These are phyloP conservation scores for Etheostoma nigrum DNA, from an alignment of 2,797 vertebrate species.

Conservation along the genomic window DNA sequence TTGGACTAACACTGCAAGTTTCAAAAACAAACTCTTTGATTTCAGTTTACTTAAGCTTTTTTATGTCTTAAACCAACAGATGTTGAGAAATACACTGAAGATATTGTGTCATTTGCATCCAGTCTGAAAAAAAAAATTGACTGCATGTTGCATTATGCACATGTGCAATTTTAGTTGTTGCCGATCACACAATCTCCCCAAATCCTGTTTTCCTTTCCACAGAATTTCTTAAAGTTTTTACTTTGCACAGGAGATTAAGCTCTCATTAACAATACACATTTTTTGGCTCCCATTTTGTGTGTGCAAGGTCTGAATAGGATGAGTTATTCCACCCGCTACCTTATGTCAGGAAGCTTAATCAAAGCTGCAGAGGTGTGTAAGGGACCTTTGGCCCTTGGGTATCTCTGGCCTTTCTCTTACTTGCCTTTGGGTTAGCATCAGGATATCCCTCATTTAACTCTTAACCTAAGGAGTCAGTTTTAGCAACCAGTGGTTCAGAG, in stretches of 20 bases:
- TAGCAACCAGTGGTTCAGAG: not conserved
- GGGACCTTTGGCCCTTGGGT: slow-evolving; percentile 62
- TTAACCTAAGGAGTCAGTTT: slow-evolving; percentile 27
- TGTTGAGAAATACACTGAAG: not conserved
- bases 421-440: slow-evolving; percentile 44
- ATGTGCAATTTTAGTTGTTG: not conserved
- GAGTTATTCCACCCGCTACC: slow-evolving; percentile 33
- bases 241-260: not conserved
- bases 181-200: not conserved
- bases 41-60: slow-evolving; percentile 37
- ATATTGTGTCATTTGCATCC: not conserved
- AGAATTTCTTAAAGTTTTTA: not conserved
- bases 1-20: slow-evolving; percentile 54
- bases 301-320: slow-evolving; percentile 25
- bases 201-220: not conserved
- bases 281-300: slow-evolving; percentile 20
- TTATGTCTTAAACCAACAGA: not conserved
- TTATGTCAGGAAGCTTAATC: slow-evolving; percentile 70
- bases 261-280: slow-evolving; percentile 16
- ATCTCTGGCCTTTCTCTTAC: slow-evolving; percentile 54
- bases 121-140: not conserved
- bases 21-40: slow-evolving; percentile 62
- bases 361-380: slow-evolving; percentile 64
- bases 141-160: not conserved
- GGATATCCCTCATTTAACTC: slow-evolving; percentile 60